Base-by-base conservation (phyloP, 2,113 vertebrate genomes). In the Cygnus buccinator region DNA sequence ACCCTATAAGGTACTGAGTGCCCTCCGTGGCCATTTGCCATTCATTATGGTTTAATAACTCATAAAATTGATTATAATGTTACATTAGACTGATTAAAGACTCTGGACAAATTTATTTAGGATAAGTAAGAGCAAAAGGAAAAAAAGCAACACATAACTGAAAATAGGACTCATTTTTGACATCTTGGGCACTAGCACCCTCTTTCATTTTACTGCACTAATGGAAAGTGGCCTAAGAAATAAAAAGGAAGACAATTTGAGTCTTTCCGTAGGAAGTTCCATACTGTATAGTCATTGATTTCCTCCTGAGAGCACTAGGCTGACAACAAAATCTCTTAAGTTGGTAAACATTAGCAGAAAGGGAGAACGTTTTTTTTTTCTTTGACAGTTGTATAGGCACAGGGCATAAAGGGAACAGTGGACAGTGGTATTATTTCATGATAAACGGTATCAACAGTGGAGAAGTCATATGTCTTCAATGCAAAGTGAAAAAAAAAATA, bases 291-390 rank as follows among this genome's bases (percentile, higher is more conserved):
- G 44, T 65, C 26, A 58, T 73, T 95, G 90, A 80, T 94, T 95
- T 95, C 63, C 48, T 95, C 95, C 86, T 73, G 67, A 86, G 78
- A 76, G 87, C 68, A 54, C 39, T 41, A 77, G 37, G 85, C 89
- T 93, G 86, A 90, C 70, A 96, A 75, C 55, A 87, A 96, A 67
- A 85, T 81, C 79, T 94, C 68, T 79, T 84, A 91, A 94, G 57
- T 31, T 91, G 86, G 91, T 96, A 97, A 96, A 94, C 92, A 96
- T 78, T 68, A 88, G 87, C 82, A 76, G 41, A 93, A 96, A 93
- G 35, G 55, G 97, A 95, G 77, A 90, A 90, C 1, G 28, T 4
- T 31, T 83, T 78, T 84, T 89, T 50, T 94, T 96, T 89, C 78
- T 63, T 87, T 93, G 87, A 88, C 88, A 94, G 39, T 59, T 93